Conservation (phyloP, 1,140 invertebrate species). For the Arctopsyche grandis region DNA sequence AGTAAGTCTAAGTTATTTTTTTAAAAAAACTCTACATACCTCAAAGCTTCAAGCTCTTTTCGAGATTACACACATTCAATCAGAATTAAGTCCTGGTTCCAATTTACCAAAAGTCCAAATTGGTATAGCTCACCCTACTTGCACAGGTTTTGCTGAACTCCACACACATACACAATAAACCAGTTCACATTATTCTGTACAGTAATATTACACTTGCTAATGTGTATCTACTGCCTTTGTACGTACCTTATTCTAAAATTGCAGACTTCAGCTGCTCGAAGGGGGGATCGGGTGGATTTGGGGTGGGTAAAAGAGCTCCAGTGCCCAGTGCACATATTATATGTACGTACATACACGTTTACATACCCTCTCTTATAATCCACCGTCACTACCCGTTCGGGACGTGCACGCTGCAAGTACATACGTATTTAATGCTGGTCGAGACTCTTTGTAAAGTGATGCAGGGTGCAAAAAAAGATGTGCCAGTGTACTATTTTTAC, state of each 20-base stretch:
- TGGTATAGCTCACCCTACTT: too few relatives aligned
- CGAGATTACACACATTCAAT: background rate
- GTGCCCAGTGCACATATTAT: background rate
- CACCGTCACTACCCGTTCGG: background rate
- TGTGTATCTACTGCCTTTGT: constrained; percentile 53
- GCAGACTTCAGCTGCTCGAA: constrained; percentile 49
- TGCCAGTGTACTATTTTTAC: constrained; percentile 5
- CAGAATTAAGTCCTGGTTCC: too few relatives aligned
- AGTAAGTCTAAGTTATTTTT: too few relatives aligned
- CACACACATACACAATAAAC: constrained; percentile 22
- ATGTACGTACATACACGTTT: background rate
- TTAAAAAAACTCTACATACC: too few relatives aligned
- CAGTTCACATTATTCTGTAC: constrained; percentile 48
- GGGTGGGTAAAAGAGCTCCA: background rate
- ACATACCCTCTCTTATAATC: background rate
- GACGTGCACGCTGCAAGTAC: constrained; percentile 5
- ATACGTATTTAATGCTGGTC: constrained; percentile 28
- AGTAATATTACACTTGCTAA: constrained; percentile 54
- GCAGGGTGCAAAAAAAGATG: constrained; percentile 26
- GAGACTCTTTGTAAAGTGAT: constrained; percentile 40
- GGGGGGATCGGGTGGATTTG: background rate
- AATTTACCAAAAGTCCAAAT: too few relatives aligned
- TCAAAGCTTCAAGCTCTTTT: too few relatives aligned
- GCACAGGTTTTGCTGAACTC: background rate
- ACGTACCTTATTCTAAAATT: constrained; percentile 54